Conservation (phyloP, 2,113 vertebrate species). For the Dermatemys mawii region DNA sequence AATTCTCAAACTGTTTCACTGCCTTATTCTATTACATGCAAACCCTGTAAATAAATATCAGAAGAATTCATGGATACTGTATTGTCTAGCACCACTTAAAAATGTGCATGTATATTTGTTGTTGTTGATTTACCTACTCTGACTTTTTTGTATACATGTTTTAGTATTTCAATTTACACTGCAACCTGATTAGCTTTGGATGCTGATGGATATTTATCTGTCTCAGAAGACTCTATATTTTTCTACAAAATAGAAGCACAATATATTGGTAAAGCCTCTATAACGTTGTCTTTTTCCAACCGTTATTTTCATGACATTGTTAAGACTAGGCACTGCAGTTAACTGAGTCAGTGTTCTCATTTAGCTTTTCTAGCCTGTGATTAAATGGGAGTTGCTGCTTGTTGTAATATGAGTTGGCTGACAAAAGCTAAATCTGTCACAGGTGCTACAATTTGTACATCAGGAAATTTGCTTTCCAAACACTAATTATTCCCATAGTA, state of each 20-base stretch:
- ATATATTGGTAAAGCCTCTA: constrained; percentile 3
- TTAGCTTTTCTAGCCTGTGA: constrained; percentile 52
- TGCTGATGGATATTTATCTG: constrained; percentile 28
- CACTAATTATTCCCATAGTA: constrained; percentile 74
- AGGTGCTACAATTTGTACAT: constrained; percentile 73
- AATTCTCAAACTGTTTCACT: neutral
- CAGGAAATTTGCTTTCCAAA: constrained; percentile 74
- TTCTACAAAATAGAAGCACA: constrained; percentile 28
- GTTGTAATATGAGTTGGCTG: constrained; percentile 52
- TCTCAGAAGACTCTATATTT: constrained; percentile 31
- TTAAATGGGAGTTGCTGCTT: constrained; percentile 68
- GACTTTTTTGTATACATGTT: constrained; percentile 39
- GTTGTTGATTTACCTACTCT: constrained; percentile 31
- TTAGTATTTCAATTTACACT: constrained; percentile 53
- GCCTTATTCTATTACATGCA: neutral
- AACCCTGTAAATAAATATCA: neutral
- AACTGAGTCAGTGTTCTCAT: constrained; percentile 51
- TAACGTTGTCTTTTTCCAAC: neutral
- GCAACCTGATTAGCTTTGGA: constrained; percentile 34
- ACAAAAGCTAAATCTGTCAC: constrained; percentile 72
- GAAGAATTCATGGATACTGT: neutral
- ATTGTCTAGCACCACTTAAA: constrained; percentile 11
- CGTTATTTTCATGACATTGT: constrained; percentile 47
- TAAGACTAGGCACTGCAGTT: constrained; percentile 50
- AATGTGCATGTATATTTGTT: neutral